Base-by-base conservation (phyloP, 2,113 vertebrate genomes). In the Naja naja region DNA sequence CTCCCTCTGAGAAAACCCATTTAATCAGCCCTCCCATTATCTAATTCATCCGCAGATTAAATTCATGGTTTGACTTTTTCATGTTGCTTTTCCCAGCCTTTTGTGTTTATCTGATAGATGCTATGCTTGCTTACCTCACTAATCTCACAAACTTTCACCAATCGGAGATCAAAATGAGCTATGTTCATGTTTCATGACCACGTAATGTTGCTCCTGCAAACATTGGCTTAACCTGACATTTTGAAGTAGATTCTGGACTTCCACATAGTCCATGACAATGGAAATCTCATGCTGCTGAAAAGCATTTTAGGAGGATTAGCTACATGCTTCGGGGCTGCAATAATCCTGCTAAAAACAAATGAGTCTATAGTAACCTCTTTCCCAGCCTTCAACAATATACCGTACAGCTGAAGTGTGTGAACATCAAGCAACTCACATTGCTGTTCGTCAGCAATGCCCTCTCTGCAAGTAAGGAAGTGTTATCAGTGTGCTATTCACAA, bases 21-120 rank as follows among this genome's bases (percentile, higher is more conserved):
- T 97, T 96, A 93, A 97, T 93, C 96, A 97, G 94, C 93, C 81
- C 93, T 96, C 95, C 97, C 91, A 93, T 94, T 94, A 96, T 81
- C 94, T 92, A 87, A 0, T 23, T 91, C 16, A 11, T 53, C 85
- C 43, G 7, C 0, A 2, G 3, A 23, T 12, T 3, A 10, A 89
- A 92, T 39, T 49, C 11, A 0, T 0, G 47, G 9, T 91, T 90
- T 89, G 3, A 0, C 74, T 90, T 55, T 64, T 45, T 53, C 92
- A 39, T 5, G 64, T 90, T n/a, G 9, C 1, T 52, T 3, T 39
- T 3, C 23, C 0, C 92, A 89, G 74, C 94, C 81, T 14, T 23
- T 85, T 20, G 69, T 3, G 5, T 39, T 30, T 4, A 0, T 2
- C 8, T 86, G 90, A 54, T 39, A 39, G 22, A 81, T 88, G 22